These are phyloP conservation scores for Lepidochitona cinerea DNA, from an alignment of 2,888 invertebrate genomes.

Conservation along the genomic window DNA sequence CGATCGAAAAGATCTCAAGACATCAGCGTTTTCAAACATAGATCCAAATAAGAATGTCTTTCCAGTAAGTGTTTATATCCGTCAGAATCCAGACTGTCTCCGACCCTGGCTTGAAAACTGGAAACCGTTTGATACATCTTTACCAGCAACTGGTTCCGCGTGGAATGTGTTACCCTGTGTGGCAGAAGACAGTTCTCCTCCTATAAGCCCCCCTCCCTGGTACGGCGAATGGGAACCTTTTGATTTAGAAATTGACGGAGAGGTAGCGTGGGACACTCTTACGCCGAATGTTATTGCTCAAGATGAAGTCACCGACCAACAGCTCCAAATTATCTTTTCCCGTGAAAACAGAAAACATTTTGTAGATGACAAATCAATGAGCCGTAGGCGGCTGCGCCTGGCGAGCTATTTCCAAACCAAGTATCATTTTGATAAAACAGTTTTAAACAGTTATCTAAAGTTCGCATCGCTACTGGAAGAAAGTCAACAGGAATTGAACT, in stretches of 20 bases:
- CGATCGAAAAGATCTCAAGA: not conserved
- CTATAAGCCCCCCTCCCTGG: slow-evolving; percentile 4
- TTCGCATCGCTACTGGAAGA: not conserved
- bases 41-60: slow-evolving; percentile 40
- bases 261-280: slow-evolving; percentile 43
- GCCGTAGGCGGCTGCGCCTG: slow-evolving; percentile 28
- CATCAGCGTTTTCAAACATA: not conserved
- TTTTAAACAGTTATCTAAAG: not conserved
- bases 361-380: slow-evolving; percentile 31
- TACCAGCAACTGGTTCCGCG: slow-evolving; percentile 35
- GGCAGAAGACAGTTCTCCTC: not conserved
- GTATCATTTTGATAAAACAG: slow-evolving; percentile 22
- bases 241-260: slow-evolving; percentile 42
- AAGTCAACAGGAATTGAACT: not conserved
- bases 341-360: slow-evolving; percentile 33
- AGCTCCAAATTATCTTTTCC: slow-evolving; percentile 28
- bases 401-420: slow-evolving; percentile 30
- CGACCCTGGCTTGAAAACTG: slow-evolving; percentile 38
- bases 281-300: slow-evolving; percentile 38
- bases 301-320: slow-evolving; percentile 40
- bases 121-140: slow-evolving; percentile 39
- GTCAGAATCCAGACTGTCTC: slow-evolving; percentile 26
- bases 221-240: slow-evolving; percentile 17
- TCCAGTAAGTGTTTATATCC: slow-evolving; percentile 29
- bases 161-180: slow-evolving; percentile 23